A percentile compares a stretch with the other conserved stretches of the same genome.
Conservation (phyloP, 2,888 invertebrate species). For the Beris morrisii region DNA sequence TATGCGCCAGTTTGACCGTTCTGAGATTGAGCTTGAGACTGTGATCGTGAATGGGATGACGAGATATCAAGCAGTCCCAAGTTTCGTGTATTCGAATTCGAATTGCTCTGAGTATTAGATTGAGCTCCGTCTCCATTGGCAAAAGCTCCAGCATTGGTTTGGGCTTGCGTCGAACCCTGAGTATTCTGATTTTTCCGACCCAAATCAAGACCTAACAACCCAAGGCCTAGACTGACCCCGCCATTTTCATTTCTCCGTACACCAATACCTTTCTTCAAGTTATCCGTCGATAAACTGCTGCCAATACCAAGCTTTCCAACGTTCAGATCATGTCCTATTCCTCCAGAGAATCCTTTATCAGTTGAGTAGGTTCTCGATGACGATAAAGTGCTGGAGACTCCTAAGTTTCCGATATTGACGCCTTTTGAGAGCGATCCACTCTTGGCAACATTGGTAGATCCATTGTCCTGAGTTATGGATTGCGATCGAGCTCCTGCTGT, state of each 20-base stretch:
- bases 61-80: constrained; percentile 46
- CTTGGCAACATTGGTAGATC: constrained; percentile 44
- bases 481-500: constrained; percentile 47
- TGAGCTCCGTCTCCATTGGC: constrained; percentile 46
- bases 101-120: constrained; percentile 41
- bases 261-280: constrained; percentile 48
- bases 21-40: constrained; percentile 46
- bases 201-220: constrained; percentile 48
- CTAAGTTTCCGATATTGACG: constrained; percentile 48
- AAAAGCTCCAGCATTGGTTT: constrained; percentile 38
- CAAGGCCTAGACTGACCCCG: constrained; percentile 47
- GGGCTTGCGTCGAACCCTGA: constrained; percentile 46
- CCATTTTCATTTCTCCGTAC: constrained; percentile 46
- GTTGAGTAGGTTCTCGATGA: constrained; percentile 47
- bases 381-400: constrained; percentile 46
- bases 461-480: constrained; percentile 46
- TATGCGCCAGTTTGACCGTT: constrained; percentile 48
- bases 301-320: constrained; percentile 49
- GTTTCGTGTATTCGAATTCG: constrained; percentile 42
- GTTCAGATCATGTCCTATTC: constrained; percentile 47
- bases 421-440: constrained; percentile 48
- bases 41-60: constrained; percentile 46
- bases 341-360: constrained; percentile 26
- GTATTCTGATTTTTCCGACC: constrained; percentile 43
- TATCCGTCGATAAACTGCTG: constrained; percentile 49